phyloP scores from a whole-genome alignment of 1,140 invertebrate species.

The Phortica variegata region DNA sequence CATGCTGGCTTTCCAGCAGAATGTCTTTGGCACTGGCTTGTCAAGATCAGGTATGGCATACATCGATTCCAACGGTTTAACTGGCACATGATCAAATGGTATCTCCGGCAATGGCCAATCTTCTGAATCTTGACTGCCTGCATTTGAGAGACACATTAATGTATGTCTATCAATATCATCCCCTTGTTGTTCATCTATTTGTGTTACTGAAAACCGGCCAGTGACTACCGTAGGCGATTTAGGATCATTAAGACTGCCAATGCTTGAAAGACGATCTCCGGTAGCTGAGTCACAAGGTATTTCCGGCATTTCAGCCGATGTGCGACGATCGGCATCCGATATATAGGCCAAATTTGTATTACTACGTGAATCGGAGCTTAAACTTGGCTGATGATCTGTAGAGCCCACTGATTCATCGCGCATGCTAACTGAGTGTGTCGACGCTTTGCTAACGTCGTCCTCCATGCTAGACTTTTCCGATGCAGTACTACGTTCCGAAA shows the following conservation, averaged over 20 bases:
- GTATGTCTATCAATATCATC: constrained; percentile 45
- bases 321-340: constrained; percentile 73
- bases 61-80: constrained; percentile 41
- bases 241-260: constrained; percentile 57
- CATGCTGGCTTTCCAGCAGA: constrained; percentile 51
- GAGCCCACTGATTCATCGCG: constrained; percentile 80
- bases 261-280: constrained; percentile 44
- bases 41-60: constrained; percentile 50
- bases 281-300: constrained; percentile 71
- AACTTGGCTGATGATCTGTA: constrained; percentile 79
- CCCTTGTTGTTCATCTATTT: constrained; percentile 42
- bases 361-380: constrained; percentile 78
- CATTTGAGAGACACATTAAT: constrained; percentile 52
- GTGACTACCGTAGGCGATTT: constrained; percentile 58
- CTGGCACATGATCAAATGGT: constrained; percentile 58
- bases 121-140: constrained; percentile 67
- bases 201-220: constrained; percentile 52
- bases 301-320: constrained; percentile 78
- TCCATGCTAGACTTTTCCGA: constrained; percentile 78
- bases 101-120: constrained; percentile 71
- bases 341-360: constrained; percentile 69
- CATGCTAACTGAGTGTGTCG: constrained; percentile 73
- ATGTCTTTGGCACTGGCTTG: constrained; percentile 52
- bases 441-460: constrained; percentile 82
- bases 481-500: constrained; percentile 83